These are phyloP conservation scores for Calycopis cecrops DNA, from an alignment of 1,140 invertebrate genomes.

Conservation along the genomic window DNA sequence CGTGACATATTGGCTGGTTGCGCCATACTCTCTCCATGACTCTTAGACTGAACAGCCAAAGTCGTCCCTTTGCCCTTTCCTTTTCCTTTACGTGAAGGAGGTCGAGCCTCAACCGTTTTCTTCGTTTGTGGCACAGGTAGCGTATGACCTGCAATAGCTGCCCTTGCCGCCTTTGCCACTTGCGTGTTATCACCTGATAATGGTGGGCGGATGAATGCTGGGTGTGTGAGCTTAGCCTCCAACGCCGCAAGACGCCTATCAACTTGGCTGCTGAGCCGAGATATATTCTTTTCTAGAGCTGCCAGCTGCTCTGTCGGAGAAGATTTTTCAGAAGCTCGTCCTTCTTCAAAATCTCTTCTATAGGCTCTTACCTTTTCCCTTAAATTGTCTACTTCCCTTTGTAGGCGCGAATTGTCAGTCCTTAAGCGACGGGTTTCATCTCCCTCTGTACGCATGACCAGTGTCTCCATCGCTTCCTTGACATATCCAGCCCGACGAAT, in stretches of 20 bases:
- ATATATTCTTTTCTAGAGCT: not conserved
- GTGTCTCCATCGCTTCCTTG: not conserved
- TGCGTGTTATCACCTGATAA: not conserved
- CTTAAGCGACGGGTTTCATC: not conserved
- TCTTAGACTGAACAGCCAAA: too few relatives aligned
- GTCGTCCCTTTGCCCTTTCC: too few relatives aligned
- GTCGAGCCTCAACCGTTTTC: not conserved
- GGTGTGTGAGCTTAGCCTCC: not conserved
- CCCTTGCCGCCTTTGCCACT: too few relatives aligned
- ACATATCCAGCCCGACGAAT: not conserved
- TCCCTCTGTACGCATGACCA: not conserved
- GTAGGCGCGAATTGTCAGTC: not conserved
- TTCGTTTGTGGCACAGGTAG: not conserved
- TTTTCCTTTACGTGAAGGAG: too few relatives aligned
- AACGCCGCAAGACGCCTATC: too few relatives aligned
- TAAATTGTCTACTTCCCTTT: not conserved
- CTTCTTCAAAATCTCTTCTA: too few relatives aligned
- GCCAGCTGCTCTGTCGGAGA: not conserved
- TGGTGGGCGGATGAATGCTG: not conserved
- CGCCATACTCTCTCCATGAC: too few relatives aligned
- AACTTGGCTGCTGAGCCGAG: too few relatives aligned
- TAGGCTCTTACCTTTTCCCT: not conserved
- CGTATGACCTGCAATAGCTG: too few relatives aligned
- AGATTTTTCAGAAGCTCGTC: not conserved
- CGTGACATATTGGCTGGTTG: not conserved